Evolutionary conservation across 2,888 invertebrate genomes (phyloP).

Genomic region (Epirrita christyi): DNA sequence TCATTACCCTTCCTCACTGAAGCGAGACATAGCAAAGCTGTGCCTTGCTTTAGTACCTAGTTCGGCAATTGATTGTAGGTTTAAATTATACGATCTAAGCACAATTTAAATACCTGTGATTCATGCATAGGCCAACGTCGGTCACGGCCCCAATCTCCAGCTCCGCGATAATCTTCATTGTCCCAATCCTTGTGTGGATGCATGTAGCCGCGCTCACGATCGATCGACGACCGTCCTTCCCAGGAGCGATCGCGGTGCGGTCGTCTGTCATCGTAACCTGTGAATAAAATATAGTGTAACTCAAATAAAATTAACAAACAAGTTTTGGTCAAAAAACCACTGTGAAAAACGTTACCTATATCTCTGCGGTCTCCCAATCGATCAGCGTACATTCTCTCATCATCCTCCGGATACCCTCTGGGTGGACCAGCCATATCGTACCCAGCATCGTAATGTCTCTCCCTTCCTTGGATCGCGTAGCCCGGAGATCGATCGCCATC

Average conservation of each 20-base stretch:
- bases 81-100: neutral
- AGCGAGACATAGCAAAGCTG: too few relatives aligned
- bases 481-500: slow-evolving; percentile 77
- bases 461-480: slow-evolving; percentile 68
- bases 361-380: slow-evolving; percentile 76
- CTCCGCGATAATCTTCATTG: slow-evolving; percentile 81
- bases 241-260: slow-evolving; percentile 83
- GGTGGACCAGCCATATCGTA: slow-evolving; percentile 78
- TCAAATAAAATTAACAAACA: slow-evolving; percentile 4
- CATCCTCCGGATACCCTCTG: slow-evolving; percentile 80
- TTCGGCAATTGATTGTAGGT: too few relatives aligned
- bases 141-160: slow-evolving; percentile 79
- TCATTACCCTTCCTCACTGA: too few relatives aligned
- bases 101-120: slow-evolving; percentile 60
- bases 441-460: slow-evolving; percentile 77
- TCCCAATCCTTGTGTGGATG: slow-evolving; percentile 82
- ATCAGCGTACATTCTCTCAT: slow-evolving; percentile 82
- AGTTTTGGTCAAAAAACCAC: slow-evolving; percentile 10
- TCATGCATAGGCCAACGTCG: slow-evolving; percentile 80
- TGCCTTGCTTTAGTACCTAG: too few relatives aligned
- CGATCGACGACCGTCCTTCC: slow-evolving; percentile 81
- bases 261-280: slow-evolving; percentile 80
- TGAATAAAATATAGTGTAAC: slow-evolving; percentile 29
- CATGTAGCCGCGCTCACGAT: slow-evolving; percentile 76
- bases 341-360: slow-evolving; percentile 59